Conservation (phyloP, 2,113 vertebrate genomes). For the Albula glossodonta region DNA sequence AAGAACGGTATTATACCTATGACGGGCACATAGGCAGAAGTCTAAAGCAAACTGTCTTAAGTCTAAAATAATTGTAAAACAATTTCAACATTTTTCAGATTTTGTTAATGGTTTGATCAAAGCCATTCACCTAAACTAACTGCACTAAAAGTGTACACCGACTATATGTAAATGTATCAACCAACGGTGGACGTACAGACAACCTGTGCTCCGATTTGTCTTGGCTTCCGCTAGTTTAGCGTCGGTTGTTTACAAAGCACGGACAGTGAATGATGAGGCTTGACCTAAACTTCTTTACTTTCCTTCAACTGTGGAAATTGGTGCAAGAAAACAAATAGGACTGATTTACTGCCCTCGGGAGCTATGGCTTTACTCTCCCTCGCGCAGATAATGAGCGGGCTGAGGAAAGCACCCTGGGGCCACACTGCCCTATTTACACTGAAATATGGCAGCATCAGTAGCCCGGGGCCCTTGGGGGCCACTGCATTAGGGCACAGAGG, state of each 20-base stretch:
- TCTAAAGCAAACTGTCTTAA: too few relatives aligned
- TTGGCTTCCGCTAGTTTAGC: neutral
- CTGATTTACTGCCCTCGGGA: neutral
- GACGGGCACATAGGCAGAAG: too few relatives aligned
- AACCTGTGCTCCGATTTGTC: too few relatives aligned
- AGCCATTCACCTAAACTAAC: too few relatives aligned
- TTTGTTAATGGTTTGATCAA: too few relatives aligned
- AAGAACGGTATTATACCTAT: too few relatives aligned
- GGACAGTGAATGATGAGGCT: neutral
- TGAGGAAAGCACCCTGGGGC: neutral
- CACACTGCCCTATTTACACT: neutral
- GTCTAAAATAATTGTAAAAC: too few relatives aligned
- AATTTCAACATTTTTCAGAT: too few relatives aligned
- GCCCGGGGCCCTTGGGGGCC: neutral
- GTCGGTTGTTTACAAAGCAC: neutral
- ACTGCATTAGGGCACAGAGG: neutral
- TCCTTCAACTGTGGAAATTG: neutral
- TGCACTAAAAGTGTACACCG: too few relatives aligned
- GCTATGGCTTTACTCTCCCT: neutral
- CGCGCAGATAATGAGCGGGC: neutral
- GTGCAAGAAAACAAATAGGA: neutral
- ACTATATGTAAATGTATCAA: neutral
- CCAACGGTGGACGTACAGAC: neutral
- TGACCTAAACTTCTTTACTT: neutral
- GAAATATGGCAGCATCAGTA: neutral